A percentile compares a stretch with the other conserved stretches of the same genome.
Conservation (phyloP, 2,888 invertebrate genomes). For the Sinotaia quadrata region DNA sequence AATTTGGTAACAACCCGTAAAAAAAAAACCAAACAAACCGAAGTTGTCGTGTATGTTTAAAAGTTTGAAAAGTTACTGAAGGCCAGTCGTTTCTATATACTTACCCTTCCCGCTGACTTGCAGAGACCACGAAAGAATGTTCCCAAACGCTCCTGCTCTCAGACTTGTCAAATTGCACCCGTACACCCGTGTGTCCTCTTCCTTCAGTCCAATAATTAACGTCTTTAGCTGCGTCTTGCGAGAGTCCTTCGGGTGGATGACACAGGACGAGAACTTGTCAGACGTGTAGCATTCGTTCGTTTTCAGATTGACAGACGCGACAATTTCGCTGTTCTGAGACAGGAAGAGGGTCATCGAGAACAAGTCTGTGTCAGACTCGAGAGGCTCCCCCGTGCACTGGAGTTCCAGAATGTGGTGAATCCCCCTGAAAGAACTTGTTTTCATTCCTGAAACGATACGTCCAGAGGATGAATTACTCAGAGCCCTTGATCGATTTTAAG, state of each 20-base stretch:
- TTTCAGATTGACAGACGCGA: conserved; percentile 13
- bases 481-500: no score
- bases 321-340: background rate
- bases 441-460: background rate
- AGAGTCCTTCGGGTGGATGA: conserved; percentile 1
- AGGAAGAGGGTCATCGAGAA: conserved; percentile 24
- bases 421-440: background rate
- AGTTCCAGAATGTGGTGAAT: conserved; percentile 2
- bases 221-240: conserved; percentile 14
- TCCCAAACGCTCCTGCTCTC: conserved; percentile 2
- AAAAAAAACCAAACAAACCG: no score
- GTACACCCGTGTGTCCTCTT: conserved; percentile 6
- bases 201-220: conserved; percentile 3
- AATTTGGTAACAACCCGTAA: no score
- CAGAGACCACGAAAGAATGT: conserved; percentile 6
- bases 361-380: conserved; percentile 16
- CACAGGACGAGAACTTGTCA: conserved; percentile 19
- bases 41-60: no score
- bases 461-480: no score
- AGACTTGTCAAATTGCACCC: conserved; percentile 19
- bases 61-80: no score
- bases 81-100: no score
- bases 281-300: conserved; percentile 18
- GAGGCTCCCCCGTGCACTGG: conserved; percentile 1
- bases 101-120: conserved; percentile 5